phyloP scores from a whole-genome alignment of 2,113 vertebrate genomes.

The Oncorhynchus gorbuscha region DNA sequence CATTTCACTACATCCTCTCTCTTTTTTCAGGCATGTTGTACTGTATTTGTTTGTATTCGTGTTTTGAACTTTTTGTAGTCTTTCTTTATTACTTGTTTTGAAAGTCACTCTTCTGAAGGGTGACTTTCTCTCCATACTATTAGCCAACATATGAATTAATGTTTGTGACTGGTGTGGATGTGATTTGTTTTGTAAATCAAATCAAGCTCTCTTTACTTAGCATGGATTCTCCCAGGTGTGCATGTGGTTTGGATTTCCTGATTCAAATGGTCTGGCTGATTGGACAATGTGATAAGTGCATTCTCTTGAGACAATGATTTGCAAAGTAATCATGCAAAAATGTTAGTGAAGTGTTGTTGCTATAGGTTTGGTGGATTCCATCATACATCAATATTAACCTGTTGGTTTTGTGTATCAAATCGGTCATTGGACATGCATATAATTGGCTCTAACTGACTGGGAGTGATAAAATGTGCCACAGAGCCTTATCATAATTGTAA shows the following conservation, averaged over 20 bases:
- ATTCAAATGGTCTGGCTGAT: no score
- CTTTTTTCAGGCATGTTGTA: no score
- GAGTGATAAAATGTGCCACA: not conserved
- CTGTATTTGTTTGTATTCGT: no score
- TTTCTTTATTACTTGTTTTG: not conserved
- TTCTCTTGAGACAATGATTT: not conserved
- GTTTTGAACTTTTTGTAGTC: no score
- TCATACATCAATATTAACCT: not conserved
- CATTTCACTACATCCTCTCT: no score
- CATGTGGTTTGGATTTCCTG: not conserved
- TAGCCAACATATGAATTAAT: not conserved
- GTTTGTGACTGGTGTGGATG: not conserved
- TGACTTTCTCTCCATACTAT: conserved; percentile 6
- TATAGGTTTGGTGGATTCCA: not conserved
- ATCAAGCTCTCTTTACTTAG: no score
- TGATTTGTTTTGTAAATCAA: not conserved
- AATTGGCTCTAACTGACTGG: not conserved
- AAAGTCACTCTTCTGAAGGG: not conserved
- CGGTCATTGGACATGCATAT: not conserved
- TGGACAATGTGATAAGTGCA: no score
- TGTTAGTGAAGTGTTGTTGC: no score
- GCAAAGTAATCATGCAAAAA: not conserved
- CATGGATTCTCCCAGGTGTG: not conserved
- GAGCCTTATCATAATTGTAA: not conserved
- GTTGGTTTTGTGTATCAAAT: not conserved